These are phyloP conservation scores for Sibirionetta formosa DNA, from an alignment of 2,797 vertebrate species.

Conservation along the genomic window DNA sequence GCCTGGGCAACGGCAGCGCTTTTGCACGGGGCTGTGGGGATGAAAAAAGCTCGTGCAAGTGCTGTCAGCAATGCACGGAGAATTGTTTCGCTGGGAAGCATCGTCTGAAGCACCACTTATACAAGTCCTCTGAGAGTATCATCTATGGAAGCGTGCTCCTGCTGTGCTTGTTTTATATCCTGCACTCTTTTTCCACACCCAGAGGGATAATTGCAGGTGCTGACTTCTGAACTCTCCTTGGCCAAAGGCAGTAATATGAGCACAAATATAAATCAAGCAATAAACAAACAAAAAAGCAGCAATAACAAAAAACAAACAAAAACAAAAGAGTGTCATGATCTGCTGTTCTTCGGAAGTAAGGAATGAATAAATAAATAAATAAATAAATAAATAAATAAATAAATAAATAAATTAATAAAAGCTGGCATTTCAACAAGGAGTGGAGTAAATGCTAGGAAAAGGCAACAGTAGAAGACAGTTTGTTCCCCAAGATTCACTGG, in stretches of 20 bases:
- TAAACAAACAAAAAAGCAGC: background rate
- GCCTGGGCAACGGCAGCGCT: fast-evolving
- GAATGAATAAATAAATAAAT: no score
- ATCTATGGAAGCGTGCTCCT: no score
- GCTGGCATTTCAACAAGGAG: background rate
- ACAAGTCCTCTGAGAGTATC: background rate
- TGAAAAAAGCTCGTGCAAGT: background rate
- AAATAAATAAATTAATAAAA: no score
- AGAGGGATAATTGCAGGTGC: background rate
- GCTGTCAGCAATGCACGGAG: background rate
- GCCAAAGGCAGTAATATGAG: background rate
- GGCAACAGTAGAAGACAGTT: background rate
- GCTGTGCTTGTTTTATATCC: background rate
- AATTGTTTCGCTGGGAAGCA: background rate
- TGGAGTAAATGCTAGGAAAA: background rate
- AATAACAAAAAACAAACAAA: background rate
- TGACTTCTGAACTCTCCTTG: background rate
- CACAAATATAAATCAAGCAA: background rate
- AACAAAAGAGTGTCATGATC: background rate
- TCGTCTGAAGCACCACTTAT: background rate
- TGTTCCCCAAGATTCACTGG: background rate
- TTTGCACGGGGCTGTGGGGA: background rate
- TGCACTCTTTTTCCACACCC: background rate
- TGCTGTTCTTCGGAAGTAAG: background rate
- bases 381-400: no score